A percentile compares a stretch with the other conserved stretches of the same genome.
Conservation (phyloP, 2,797 vertebrate genomes). For the Coendou prehensilis region DNA sequence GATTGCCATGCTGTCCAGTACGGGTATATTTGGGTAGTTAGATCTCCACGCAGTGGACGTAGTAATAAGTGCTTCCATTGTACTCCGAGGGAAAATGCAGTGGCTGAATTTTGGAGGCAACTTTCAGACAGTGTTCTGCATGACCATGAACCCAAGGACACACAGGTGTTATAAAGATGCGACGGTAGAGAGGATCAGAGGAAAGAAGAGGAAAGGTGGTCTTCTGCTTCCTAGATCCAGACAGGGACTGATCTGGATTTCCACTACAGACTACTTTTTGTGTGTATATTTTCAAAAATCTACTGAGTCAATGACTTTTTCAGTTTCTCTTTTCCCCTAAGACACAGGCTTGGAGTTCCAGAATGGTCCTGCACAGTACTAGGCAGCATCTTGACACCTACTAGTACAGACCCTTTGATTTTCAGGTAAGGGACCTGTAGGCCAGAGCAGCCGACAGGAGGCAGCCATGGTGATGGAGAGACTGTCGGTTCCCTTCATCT, state of each 20-base stretch:
- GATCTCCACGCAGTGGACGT: not conserved
- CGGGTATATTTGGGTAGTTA: not conserved
- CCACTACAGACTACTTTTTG: not conserved
- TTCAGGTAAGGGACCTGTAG: not conserved
- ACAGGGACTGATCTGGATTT: not conserved
- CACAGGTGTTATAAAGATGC: not conserved
- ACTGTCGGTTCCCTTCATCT: not conserved
- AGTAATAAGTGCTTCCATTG: not conserved
- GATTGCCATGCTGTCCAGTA: not conserved
- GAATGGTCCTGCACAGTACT: not conserved
- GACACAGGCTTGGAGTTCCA: not conserved
- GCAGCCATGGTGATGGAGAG: not conserved
- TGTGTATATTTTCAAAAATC: not conserved
- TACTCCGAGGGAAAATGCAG: not conserved
- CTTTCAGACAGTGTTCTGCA: not conserved
- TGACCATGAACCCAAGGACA: not conserved
- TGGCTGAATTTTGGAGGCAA: not conserved
- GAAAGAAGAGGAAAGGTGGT: not conserved
- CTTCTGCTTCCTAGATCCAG: not conserved
- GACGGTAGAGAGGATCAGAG: not conserved
- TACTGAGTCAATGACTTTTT: not conserved
- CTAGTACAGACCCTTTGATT: not conserved
- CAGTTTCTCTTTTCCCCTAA: slow-evolving; percentile 16
- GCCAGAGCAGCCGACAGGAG: not conserved
- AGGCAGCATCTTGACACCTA: not conserved